A percentile compares a stretch with the other conserved stretches of the same genome.
Evolutionary conservation across 2,888 invertebrate species (phyloP).

Genomic region (Melanargia galathea): DNA sequence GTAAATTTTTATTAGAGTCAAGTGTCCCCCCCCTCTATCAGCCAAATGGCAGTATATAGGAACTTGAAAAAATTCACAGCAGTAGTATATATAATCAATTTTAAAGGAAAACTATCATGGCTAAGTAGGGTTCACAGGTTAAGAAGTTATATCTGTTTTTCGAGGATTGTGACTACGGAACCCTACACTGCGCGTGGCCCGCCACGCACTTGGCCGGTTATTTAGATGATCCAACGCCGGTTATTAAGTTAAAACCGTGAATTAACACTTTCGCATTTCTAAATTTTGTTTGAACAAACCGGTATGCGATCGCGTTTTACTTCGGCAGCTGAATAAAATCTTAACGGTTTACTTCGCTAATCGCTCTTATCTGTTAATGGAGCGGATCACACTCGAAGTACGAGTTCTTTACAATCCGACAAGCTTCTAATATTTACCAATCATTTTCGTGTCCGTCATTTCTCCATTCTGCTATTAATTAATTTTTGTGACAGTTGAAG

Average conservation of each 20-base stretch:
- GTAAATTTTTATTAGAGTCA: no score
- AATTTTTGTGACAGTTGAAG: not conserved
- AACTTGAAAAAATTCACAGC: no score
- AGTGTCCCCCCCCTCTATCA: no score
- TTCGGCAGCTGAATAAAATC: constrained; percentile 41
- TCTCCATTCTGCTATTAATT: not conserved
- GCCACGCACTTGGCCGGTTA: not conserved
- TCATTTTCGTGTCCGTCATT: not conserved
- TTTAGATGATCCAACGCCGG: not conserved
- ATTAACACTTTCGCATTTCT: constrained; percentile 3
- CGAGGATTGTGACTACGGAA: no score
- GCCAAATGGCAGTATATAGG: no score
- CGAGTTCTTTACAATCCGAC: constrained; percentile 39
- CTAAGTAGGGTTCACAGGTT: no score
- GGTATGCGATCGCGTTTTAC: constrained; percentile 22
- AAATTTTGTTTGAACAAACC: constrained; percentile 9
- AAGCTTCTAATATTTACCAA: not conserved
- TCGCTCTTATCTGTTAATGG: constrained; percentile 59
- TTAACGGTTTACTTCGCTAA: constrained; percentile 56
- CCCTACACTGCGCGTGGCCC: no score
- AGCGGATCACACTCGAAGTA: constrained; percentile 55
- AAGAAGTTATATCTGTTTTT: no score
- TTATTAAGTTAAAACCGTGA: not conserved
- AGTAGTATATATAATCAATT: no score
- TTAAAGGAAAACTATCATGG: no score